Evolutionary conservation across 2,888 invertebrate species (phyloP).

Genomic region (Diarsia rubi): DNA sequence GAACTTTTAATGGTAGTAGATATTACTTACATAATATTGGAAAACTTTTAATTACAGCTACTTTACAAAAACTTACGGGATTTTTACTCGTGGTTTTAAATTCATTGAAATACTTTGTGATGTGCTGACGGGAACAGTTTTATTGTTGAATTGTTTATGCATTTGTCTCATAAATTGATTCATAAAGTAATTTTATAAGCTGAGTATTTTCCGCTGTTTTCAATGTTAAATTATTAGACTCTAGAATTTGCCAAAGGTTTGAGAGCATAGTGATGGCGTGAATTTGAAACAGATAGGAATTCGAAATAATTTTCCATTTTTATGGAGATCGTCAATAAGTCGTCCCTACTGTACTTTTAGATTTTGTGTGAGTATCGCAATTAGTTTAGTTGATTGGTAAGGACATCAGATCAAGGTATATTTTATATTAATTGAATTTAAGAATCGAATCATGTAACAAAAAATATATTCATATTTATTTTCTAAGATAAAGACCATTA

Average conservation of each 20-base stretch:
- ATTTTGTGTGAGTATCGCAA: not conserved
- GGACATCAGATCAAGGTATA: not conserved
- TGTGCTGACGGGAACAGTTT: not conserved
- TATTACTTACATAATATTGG: not conserved
- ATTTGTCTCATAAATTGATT: constrained; percentile 7
- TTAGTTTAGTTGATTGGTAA: not conserved
- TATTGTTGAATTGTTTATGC: constrained; percentile 6
- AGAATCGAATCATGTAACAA: not conserved
- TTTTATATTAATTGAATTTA: not conserved
- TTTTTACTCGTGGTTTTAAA: not conserved
- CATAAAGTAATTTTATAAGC: constrained; percentile 17
- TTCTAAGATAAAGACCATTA: not conserved
- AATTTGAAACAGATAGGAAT: constrained; percentile 7
- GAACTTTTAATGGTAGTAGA: not conserved
- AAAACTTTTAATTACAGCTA: not conserved
- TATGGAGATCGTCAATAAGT: not conserved
- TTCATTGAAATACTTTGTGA: not conserved
- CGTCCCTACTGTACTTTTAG: not conserved
- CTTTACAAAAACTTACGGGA: not conserved
- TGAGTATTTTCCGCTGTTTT: not conserved
- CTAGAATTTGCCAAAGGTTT: too few species aligned
- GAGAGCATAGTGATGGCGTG: not conserved
- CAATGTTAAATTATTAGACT: constrained; percentile 6
- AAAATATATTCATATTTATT: too few species aligned
- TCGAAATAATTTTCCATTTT: not conserved